Evolutionary conservation across 2,888 invertebrate species (phyloP).

Genomic region (Gastracanthus pulcherrimus): DNA sequence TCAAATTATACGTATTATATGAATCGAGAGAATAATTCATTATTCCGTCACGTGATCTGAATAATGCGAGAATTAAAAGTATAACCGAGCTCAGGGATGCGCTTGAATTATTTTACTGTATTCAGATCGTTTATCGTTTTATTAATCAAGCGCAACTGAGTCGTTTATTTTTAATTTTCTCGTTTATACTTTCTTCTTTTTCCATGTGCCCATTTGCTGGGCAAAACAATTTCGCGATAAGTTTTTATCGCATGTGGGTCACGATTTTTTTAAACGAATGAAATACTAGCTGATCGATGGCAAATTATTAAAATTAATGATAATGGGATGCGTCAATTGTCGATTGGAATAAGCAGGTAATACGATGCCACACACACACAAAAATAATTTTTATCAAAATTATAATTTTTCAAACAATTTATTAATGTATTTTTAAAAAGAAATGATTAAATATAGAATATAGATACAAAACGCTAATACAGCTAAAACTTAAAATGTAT

Average conservation of each 20-base stretch:
- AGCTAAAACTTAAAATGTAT: no score
- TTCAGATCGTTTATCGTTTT: background rate
- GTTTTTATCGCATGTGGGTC: constrained; percentile 38
- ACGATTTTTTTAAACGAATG: constrained; percentile 41
- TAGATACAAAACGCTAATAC: no score
- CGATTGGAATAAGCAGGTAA: constrained; percentile 11
- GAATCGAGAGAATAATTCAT: no score
- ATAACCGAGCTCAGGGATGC: background rate
- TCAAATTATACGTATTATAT: no score
- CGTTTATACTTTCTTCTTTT: background rate
- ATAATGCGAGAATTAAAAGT: background rate
- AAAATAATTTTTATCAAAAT: no score
- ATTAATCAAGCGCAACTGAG: background rate
- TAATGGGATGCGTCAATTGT: constrained; percentile 20
- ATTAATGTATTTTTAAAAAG: no score
- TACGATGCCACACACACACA: background rate
- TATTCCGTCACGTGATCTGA: no score
- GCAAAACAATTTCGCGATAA: constrained; percentile 33
- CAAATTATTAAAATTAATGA: constrained; percentile 43
- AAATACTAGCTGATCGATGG: constrained; percentile 1
- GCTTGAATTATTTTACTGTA: background rate
- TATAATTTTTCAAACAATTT: no score
- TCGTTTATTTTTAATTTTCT: background rate
- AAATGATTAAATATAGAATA: no score
- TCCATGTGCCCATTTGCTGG: background rate